Evolutionary conservation across 2,113 vertebrate genomes (phyloP), one percentile per base, ranked within the genome.

Genomic region (Poicephalus meyeri): DNA sequence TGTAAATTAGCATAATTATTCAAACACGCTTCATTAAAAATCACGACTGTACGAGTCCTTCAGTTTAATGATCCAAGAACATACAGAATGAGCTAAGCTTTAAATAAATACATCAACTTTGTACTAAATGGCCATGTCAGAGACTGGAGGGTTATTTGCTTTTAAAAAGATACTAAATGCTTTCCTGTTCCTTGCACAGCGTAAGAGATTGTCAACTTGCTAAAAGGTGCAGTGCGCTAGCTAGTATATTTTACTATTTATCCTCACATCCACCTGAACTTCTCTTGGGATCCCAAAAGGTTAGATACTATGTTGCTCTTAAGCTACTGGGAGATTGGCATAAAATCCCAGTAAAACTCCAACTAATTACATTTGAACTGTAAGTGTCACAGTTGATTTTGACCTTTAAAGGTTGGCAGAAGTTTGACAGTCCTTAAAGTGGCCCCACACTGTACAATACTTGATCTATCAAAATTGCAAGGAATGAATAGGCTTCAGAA

Each of bases 1-100:
- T 95, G 95, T 92, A 96, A 97, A 98, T 98, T 98, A 98, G 84
- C 97, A 98, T 98, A 98, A 98, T 98, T 97, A 98, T 97, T 98
- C 97, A 98, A 98, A 97, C 95, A 97, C 91, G 95, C 96, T 97
- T 98, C 97, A 98, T 98, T 98, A 98, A 98, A 98, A 98, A 98
- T 97, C 96, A 97, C 52, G 7, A 97, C 94, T 95, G 76, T 92
- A 97, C 65, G 42, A 98, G 97, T 97, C 97, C 93, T 98, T 97
- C 84, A 97, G 95, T 97, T 98, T 98, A 98, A 98, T 98, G 97
- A 98, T 97, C 97, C 97, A 97, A 97, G 95, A 97, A 95, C 52
- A 93, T 68, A 95, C 73, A 97, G 95, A 65, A 77, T 96, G 92
- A 98, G 81, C 79, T 96, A 96, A 97, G 94, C 89, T 91, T 98